These are phyloP conservation scores for Epinephelus malabaricus DNA, from an alignment of 2,797 vertebrate species.

Conservation along the genomic window DNA sequence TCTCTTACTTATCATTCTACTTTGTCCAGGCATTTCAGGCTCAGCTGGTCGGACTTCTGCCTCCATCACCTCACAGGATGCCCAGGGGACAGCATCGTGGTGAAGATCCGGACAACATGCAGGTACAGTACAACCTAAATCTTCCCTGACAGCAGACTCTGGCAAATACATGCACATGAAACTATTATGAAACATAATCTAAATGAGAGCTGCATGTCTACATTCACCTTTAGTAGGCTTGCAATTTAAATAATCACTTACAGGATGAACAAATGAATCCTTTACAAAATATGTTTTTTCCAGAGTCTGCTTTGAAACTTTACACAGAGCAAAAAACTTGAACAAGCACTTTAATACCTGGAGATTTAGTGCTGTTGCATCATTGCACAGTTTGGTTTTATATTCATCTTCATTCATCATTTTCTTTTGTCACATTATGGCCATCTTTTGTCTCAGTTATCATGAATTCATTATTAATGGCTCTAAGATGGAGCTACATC, in stretches of 20 bases:
- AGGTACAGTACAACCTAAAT: slow-evolving; percentile 73
- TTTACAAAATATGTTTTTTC: background rate
- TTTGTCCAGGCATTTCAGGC: slow-evolving; percentile 75
- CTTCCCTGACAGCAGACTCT: background rate
- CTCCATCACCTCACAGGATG: slow-evolving; percentile 86
- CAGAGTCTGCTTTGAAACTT: slow-evolving; percentile 13
- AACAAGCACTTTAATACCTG: background rate
- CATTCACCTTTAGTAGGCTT: background rate
- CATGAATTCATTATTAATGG: background rate
- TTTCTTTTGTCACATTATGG: background rate
- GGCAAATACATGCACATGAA: background rate
- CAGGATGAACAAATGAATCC: background rate
- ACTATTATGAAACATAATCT: background rate
- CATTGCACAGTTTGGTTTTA: background rate
- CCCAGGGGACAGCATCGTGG: slow-evolving; percentile 86
- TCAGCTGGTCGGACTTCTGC: slow-evolving; percentile 81
- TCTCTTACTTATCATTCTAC: background rate
- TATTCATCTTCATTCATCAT: slow-evolving; percentile 8
- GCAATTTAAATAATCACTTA: background rate
- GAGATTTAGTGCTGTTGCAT: background rate
- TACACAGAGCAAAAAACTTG: background rate
- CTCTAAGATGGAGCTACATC: background rate
- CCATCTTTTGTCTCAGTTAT: slow-evolving; percentile 6
- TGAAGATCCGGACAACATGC: slow-evolving; percentile 88
- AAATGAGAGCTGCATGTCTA: background rate